A percentile compares a stretch with the other conserved stretches of the same genome.
phyloP scores from a whole-genome alignment of 2,888 invertebrate species.

The Therioaphis trifolii region DNA sequence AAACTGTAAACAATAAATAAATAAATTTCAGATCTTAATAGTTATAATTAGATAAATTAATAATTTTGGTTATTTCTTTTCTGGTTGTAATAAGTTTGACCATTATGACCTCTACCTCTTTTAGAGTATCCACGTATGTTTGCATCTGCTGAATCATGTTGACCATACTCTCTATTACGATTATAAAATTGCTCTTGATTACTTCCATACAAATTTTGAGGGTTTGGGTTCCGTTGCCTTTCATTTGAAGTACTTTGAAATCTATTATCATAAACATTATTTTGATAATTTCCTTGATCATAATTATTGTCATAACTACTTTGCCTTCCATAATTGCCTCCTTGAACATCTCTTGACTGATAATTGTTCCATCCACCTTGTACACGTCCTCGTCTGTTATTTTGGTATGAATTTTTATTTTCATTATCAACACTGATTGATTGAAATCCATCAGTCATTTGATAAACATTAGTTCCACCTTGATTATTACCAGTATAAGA shows the following conservation, averaged over 20 bases:
- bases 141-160: slow-evolving; percentile 10
- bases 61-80: slow-evolving; percentile 40
- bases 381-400: slow-evolving; percentile 52
- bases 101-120: slow-evolving; percentile 60
- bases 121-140: slow-evolving; percentile 50
- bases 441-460: slow-evolving; percentile 64
- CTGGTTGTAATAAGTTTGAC: slow-evolving; percentile 57
- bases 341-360: slow-evolving; percentile 12
- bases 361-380: slow-evolving; percentile 54
- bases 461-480: slow-evolving; percentile 58
- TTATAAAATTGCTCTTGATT: slow-evolving; percentile 42
- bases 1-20: not conserved
- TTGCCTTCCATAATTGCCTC: not conserved
- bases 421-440: slow-evolving; percentile 63
- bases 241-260: slow-evolving; percentile 21
- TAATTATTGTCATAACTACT: slow-evolving; percentile 15
- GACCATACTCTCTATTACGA: slow-evolving; percentile 13
- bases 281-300: slow-evolving; percentile 27
- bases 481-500: slow-evolving; percentile 59
- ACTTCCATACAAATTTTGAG: slow-evolving; percentile 25
- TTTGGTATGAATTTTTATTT: slow-evolving; percentile 44
- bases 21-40: not conserved
- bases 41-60: not conserved
- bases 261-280: slow-evolving; percentile 29
- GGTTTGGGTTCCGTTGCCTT: slow-evolving; percentile 22